Conservation (phyloP, 2,797 vertebrate species). For the Eptatretus atami region DNA sequence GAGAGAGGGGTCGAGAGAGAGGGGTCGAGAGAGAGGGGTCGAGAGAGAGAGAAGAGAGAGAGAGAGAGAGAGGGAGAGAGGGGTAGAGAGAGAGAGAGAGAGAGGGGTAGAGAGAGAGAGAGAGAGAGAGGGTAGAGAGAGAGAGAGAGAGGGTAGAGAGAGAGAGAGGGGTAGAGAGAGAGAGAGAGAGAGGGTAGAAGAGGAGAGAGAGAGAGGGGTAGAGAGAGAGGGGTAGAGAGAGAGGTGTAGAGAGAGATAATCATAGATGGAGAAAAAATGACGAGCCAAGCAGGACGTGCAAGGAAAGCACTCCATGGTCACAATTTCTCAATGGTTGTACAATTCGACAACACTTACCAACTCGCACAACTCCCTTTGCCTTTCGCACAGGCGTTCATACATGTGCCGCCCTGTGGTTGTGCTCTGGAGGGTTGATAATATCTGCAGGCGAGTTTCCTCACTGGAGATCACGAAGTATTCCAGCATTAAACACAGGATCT, state of each 20-base stretch:
- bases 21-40: neutral
- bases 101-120: too few relatives aligned
- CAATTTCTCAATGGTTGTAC: too few relatives aligned
- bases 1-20: neutral
- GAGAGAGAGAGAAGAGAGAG: neutral
- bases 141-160: too few relatives aligned
- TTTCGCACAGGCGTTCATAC: constrained; percentile 92
- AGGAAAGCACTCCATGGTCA: neutral
- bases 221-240: neutral
- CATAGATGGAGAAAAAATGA: neutral
- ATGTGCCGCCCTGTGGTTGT: constrained; percentile 68
- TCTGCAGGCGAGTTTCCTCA: constrained; percentile 92
- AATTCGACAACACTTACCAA: constrained; percentile 29
- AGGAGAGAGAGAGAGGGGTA: neutral
- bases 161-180: too few relatives aligned
- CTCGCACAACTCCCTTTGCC: constrained; percentile 83
- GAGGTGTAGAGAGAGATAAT: neutral
- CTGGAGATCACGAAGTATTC: constrained; percentile 98
- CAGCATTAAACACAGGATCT: constrained; percentile 95
- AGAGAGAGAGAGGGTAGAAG: neutral
- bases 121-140: too few relatives aligned
- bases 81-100: too few relatives aligned
- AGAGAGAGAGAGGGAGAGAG: too few relatives aligned
- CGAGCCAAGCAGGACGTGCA: neutral
- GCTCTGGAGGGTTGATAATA: constrained; percentile 94